Percentiles rank a stretch among this genome's conserved stretches.
phyloP scores from a whole-genome alignment of 2,113 vertebrate species.

The Neofelis nebulosa region DNA sequence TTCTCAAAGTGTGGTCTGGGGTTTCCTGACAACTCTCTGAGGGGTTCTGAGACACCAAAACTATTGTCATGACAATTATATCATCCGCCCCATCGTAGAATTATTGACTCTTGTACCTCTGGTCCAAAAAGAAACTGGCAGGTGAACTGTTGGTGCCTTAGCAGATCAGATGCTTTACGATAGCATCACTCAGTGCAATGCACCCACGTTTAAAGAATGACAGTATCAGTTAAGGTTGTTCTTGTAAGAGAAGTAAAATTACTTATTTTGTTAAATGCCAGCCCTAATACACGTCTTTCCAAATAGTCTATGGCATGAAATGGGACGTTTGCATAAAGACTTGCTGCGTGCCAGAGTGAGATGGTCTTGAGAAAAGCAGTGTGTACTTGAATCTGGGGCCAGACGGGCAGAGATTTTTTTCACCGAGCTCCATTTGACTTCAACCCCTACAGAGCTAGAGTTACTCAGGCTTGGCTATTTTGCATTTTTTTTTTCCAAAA shows the following conservation, averaged over 20 bases:
- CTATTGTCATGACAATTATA: neutral
- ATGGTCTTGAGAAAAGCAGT: too few relatives aligned
- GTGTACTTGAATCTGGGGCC: neutral
- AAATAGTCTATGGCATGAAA: neutral
- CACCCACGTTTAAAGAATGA: neutral
- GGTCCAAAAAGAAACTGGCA: neutral
- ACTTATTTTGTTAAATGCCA: neutral
- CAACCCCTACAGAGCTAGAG: neutral
- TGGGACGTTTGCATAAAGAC: neutral
- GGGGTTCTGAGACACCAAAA: neutral
- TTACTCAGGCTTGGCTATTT: neutral
- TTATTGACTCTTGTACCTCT: neutral
- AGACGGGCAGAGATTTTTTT: neutral
- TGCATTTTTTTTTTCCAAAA: neutral
- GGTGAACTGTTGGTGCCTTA: neutral
- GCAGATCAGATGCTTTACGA: neutral
- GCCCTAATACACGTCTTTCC: neutral
- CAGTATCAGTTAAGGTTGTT: neutral
- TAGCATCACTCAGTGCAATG: neutral
- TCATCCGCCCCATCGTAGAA: neutral
- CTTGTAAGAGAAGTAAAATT: neutral
- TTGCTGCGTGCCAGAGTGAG: accelerated
- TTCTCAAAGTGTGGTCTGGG: neutral
- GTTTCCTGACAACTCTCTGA: neutral
- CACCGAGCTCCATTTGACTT: neutral